Evolutionary conservation across 2,888 invertebrate species (phyloP).

Genomic region (Scrobipalpa costella): DNA sequence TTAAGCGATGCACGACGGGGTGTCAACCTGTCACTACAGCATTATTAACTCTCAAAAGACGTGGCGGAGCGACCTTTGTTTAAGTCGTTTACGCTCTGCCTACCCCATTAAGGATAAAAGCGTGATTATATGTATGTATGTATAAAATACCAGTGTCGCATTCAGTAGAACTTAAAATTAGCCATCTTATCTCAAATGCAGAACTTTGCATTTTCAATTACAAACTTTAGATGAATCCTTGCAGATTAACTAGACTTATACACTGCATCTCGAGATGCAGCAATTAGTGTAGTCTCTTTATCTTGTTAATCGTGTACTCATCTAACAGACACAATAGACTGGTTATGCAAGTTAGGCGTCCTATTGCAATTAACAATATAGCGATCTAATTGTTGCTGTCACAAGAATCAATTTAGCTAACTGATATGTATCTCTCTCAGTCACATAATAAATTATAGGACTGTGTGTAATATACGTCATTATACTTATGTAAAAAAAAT

Average conservation of each 20-base stretch:
- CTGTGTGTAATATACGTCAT: background rate
- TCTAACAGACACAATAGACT: slow-evolving; percentile 4
- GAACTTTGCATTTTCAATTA: too few relatives aligned
- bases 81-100: too few relatives aligned
- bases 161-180: too few relatives aligned
- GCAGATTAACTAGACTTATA: slow-evolving; percentile 1
- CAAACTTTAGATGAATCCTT: background rate
- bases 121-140: too few relatives aligned
- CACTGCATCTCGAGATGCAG: background rate
- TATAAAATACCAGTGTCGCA: too few relatives aligned
- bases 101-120: too few relatives aligned
- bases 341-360: slow-evolving; percentile 4
- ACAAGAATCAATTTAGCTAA: slow-evolving; percentile 12
- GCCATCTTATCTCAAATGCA: too few relatives aligned
- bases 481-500: too few relatives aligned
- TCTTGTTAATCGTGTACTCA: slow-evolving; percentile 7
- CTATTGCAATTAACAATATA: slow-evolving; percentile 8
- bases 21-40: too few relatives aligned
- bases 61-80: too few relatives aligned
- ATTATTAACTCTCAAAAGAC: too few relatives aligned
- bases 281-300: background rate
- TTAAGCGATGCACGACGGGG: too few relatives aligned
- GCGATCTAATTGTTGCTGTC: slow-evolving; percentile 10
- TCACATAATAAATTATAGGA: background rate
- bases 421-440: slow-evolving; percentile 15